Base-by-base conservation (phyloP, 2,113 vertebrate genomes). In the Montifringilla adamsi region DNA sequence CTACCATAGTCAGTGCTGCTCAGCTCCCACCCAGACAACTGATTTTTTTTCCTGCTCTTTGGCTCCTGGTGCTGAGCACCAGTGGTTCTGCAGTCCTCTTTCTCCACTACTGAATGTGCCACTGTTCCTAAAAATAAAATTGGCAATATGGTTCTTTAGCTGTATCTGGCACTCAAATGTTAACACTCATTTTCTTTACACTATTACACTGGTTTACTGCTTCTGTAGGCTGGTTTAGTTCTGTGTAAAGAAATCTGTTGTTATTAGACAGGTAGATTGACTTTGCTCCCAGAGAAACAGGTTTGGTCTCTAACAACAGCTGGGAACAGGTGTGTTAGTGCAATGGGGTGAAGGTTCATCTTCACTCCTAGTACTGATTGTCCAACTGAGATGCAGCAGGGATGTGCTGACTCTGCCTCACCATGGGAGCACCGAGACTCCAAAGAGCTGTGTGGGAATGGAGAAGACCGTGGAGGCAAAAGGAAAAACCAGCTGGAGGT, bases 221-320 rank as follows among this genome's bases (percentile, higher is more conserved):
- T 55, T 31, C 62, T 43, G 13, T 43, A 70, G 66, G 30, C 70
- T 68, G 44, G 31, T 16, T 62, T 83, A 49, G 43, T 52, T 50
- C 50, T 86, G 35, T 60, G 73, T 46, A 46, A 73, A 79, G 82
- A 76, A 55, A 62, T 62, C 7, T 77, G 31, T 75, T 63, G 6
- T 37, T 89, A 17, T 53, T 19, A 28, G 7, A 46, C 13, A 53
- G 28, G 9, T 13, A 50, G 70, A 30, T 70, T 64, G 78, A 89
- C 73, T 94, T 96, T 92, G 75, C 55, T 69, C 59, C 85, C 16
- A 14, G 31, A 64, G 85, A 35, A 78, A 55, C 46, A 50, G 35
- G 63, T 41, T 69, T 90, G 21, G 14, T 46, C 46, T 49, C 11
- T 5, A 58, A n/a, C 16, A 81, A 73, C 46, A 63, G 41, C 50